Evolutionary conservation across 2,113 vertebrate species (phyloP).

Genomic region (Lathamus discolor): DNA sequence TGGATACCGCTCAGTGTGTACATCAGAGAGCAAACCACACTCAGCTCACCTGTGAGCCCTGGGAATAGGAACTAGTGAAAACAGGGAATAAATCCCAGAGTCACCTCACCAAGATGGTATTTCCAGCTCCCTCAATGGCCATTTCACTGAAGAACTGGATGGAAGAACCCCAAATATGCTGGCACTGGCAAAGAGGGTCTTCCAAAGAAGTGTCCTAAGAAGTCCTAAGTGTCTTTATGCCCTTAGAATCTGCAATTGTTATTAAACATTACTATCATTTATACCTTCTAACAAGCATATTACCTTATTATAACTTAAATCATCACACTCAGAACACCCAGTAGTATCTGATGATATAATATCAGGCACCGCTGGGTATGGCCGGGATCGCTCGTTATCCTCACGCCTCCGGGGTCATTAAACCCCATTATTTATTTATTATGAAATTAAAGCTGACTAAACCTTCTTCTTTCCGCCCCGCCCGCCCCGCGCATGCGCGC

Average conservation of each 20-base stretch:
- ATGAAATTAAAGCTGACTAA: rapidly evolving
- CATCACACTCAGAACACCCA: rapidly evolving
- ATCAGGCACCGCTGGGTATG: rapidly evolving
- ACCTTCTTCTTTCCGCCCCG: rapidly evolving
- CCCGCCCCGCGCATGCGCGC: rapidly evolving
- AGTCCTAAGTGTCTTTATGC: background rate
- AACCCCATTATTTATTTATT: rapidly evolving
- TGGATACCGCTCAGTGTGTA: rapidly evolving
- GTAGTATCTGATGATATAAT: rapidly evolving
- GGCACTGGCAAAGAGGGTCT: background rate
- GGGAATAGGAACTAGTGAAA: background rate
- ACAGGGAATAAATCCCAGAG: rapidly evolving
- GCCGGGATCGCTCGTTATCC: background rate
- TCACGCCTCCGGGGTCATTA: rapidly evolving
- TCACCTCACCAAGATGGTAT: rapidly evolving
- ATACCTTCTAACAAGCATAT: background rate
- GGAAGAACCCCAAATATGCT: rapidly evolving
- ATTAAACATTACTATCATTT: background rate
- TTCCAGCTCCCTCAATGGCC: background rate
- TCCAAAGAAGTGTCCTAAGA: background rate
- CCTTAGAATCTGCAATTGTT: background rate
- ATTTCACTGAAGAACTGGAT: background rate
- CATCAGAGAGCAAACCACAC: rapidly evolving
- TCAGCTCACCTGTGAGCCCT: rapidly evolving
- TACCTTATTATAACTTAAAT: background rate